Base-by-base conservation (phyloP, 1,140 invertebrate genomes). In the Drosophila carrolli region DNA sequence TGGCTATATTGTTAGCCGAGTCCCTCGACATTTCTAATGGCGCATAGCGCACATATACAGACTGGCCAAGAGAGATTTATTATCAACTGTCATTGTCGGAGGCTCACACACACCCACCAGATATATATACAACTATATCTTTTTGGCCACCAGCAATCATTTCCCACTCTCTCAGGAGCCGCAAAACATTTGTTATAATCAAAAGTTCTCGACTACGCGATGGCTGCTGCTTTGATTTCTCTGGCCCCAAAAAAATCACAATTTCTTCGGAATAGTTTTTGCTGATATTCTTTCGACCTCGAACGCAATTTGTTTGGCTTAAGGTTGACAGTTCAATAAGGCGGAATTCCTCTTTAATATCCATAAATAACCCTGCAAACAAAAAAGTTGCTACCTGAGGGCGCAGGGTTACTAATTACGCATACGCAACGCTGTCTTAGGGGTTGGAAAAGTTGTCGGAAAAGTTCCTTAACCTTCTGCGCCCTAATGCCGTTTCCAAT, bases 271-370 rank as follows among this genome's bases (percentile, higher is more conserved):
- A 89, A 83, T 86, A 88, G 84, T 89, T 86, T 86, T 43, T 44
- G 29, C 75, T 75, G 72, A 65, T 78, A 75, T 61, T 51, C 62
- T 40, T 23, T 54, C 59, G 77, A 41, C 44, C 59, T 57, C 59
- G 50, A 58, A 54, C 65, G 65, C 84, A 89, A 89, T 89, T 89
- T 89, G 78, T 89, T 81, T 89, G 80, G 84, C 85, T 89, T 89
- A 89, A 74, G 84, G 76, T 83, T 89, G 84, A 89, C 84, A 89
- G 84, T 89, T 89, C 84, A 89, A 89, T 89, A 89, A 89, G 77
- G 32, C 32, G 55, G 53, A 73, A 68, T 57, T 56, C 47, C 50
- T 68, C 84, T 89, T 89, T 84, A 89, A 89, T 89, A 84, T 84
- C 75, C 84, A 84, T 89, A 89, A 89, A 89, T 89, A 84, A 89